Evolutionary conservation across 53 echinoderm and acorn worm species (phyloP).

Genomic region (Temnopleurus reevesii): DNA sequence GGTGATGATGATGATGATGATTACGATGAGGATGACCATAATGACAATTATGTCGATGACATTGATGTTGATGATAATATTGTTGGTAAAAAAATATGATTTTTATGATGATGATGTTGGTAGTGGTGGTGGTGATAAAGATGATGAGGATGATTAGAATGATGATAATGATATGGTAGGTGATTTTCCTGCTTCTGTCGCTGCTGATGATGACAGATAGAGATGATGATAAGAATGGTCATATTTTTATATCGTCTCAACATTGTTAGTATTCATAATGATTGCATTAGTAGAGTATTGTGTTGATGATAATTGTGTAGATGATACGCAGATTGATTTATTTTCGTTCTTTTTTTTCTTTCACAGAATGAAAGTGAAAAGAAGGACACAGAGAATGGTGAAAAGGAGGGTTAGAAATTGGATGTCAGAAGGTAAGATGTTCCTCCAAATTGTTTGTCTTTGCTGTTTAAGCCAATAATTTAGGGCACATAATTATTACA

Average conservation of each 20-base stretch:
- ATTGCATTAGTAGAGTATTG: too few relatives aligned
- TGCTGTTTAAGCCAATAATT: too few relatives aligned
- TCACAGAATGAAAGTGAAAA: constrained; percentile 67
- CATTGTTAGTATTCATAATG: too few relatives aligned
- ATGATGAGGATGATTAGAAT: neutral
- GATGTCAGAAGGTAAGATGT: too few relatives aligned
- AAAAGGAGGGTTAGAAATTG: constrained; percentile 82
- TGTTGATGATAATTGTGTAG: neutral
- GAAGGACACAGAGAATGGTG: constrained; percentile 81
- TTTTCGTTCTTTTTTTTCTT: neutral
- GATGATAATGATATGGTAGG: neutral
- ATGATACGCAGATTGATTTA: neutral
- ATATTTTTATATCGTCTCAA: too few relatives aligned
- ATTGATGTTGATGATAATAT: neutral
- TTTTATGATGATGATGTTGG: neutral
- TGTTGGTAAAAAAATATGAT: too few relatives aligned
- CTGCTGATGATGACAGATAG: neutral
- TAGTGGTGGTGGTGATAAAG: neutral
- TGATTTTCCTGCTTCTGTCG: neutral
- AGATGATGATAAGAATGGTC: neutral
- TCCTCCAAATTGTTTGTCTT: too few relatives aligned
- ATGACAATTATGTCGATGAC: neutral
- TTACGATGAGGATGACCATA: neutral
- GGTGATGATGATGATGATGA: neutral
- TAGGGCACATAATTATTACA: too few relatives aligned